Conservation (phyloP, 2,113 vertebrate species). For the Pterocles orientalis region DNA sequence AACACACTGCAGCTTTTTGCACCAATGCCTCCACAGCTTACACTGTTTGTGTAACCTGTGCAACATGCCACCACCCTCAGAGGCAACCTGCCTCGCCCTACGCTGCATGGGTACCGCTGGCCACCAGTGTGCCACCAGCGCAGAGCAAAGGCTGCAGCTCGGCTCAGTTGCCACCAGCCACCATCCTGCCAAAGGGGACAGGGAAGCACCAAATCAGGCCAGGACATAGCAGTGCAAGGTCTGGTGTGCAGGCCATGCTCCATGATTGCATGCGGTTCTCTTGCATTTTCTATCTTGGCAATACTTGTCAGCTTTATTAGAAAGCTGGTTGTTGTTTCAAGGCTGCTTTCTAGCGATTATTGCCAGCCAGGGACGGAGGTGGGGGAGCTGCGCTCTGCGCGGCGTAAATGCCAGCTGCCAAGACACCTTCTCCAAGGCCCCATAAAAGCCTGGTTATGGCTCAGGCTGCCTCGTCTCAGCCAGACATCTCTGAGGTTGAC, state of each 20-base stretch:
- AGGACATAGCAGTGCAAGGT: not conserved
- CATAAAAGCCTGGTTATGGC: not conserved
- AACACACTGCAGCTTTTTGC: not conserved
- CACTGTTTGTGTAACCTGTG: not conserved
- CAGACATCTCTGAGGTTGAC: not conserved
- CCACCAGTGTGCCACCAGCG: not conserved
- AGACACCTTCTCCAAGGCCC: constrained; percentile 34
- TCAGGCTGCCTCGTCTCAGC: not conserved
- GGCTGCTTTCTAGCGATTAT: not conserved
- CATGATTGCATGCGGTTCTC: not conserved
- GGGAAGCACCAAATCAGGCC: rapidly evolving
- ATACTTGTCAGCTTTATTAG: constrained; percentile 36
- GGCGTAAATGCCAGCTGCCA: constrained; percentile 4
- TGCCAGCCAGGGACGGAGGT: not conserved
- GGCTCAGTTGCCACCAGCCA: rapidly evolving
- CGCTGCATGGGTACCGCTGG: not conserved
- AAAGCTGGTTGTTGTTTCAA: constrained; percentile 48
- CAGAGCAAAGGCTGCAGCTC: not conserved
- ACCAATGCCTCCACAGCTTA: not conserved
- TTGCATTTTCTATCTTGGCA: not conserved
- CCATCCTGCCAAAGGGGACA: not conserved
- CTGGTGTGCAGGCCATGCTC: not conserved
- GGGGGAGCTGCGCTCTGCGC: not conserved
- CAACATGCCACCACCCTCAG: too few species aligned
- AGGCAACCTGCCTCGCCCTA: rapidly evolving